phyloP scores from a whole-genome alignment of 2,888 invertebrate species.

The Euproctis similis region DNA sequence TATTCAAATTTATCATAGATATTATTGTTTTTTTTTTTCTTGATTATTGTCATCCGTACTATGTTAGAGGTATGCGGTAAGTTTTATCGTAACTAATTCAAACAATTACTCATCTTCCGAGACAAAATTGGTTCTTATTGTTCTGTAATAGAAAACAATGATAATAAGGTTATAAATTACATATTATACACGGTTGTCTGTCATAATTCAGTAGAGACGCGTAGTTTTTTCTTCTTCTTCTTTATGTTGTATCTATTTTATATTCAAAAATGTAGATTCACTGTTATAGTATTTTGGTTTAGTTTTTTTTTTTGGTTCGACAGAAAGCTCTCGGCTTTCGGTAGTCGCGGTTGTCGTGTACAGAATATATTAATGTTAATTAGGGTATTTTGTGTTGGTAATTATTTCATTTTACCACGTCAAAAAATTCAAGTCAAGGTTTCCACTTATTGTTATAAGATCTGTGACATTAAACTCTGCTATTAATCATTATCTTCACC shows the following conservation, averaged over 20 bases:
- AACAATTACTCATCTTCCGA: conserved; percentile 37
- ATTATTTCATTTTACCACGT: conserved; percentile 35
- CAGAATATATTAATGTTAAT: conserved; percentile 63
- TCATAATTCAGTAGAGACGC: conserved; percentile 32
- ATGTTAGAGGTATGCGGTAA: conserved; percentile 19
- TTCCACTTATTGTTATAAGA: conserved; percentile 22
- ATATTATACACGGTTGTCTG: conserved; percentile 53
- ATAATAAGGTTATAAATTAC: conserved; percentile 51
- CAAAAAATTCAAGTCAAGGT: conserved; percentile 3
- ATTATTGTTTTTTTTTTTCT: no score
- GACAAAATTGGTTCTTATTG: conserved; percentile 44
- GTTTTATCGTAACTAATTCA: conserved; percentile 36
- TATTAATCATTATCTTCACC: no score
- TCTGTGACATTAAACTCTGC: conserved; percentile 23
- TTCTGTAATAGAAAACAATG: conserved; percentile 55
- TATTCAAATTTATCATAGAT: no score
- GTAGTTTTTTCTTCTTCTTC: conserved; percentile 39
- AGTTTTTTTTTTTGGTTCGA: conserved; percentile 31
- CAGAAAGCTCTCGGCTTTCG: conserved; percentile 36
- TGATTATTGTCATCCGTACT: conserved; percentile 11
- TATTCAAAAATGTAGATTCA: conserved; percentile 53
- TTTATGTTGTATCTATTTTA: no score
- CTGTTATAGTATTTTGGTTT: conserved; percentile 44
- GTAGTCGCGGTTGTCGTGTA: conserved; percentile 47
- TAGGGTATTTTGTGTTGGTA: conserved; percentile 42